Evolutionary conservation across 1,140 invertebrate species (phyloP).

Genomic region (Bombus confusus): DNA sequence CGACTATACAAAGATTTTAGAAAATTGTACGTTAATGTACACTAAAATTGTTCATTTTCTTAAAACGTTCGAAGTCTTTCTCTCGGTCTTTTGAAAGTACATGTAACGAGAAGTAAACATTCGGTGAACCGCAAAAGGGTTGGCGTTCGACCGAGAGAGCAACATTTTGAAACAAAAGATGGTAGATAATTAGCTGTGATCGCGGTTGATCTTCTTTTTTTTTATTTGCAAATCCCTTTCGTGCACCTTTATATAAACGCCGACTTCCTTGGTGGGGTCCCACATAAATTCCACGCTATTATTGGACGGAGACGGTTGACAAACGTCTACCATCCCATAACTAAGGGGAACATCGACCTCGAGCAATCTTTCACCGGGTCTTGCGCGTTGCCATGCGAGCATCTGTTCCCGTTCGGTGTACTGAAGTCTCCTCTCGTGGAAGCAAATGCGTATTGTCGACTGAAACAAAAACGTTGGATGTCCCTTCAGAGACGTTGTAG

Average conservation of each 20-base stretch:
- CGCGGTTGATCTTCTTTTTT: too few relatives aligned
- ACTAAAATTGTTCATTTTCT: too few relatives aligned
- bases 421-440: slow-evolving; percentile 97
- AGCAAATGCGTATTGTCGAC: slow-evolving; percentile 95
- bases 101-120: too few relatives aligned
- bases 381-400: slow-evolving; percentile 92
- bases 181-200: too few relatives aligned
- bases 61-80: too few relatives aligned
- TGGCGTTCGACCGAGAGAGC: neutral
- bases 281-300: slow-evolving; percentile 95
- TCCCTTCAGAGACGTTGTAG: slow-evolving; percentile 71
- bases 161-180: neutral
- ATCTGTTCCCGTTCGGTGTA: slow-evolving; percentile 98
- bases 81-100: too few relatives aligned
- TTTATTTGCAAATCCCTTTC: neutral
- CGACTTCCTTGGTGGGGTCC: slow-evolving; percentile 98
- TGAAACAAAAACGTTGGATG: slow-evolving; percentile 82
- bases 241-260: slow-evolving; percentile 93
- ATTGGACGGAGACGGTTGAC: slow-evolving; percentile 86
- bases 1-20: neutral
- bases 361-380: slow-evolving; percentile 95
- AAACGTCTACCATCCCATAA: slow-evolving; percentile 93
- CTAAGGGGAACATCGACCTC: slow-evolving; percentile 97
- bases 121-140: neutral
- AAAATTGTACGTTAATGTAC: too few relatives aligned